These are phyloP conservation scores for Enteromius fasciolatus DNA, from an alignment of 2,797 vertebrate species.

Conservation along the genomic window DNA sequence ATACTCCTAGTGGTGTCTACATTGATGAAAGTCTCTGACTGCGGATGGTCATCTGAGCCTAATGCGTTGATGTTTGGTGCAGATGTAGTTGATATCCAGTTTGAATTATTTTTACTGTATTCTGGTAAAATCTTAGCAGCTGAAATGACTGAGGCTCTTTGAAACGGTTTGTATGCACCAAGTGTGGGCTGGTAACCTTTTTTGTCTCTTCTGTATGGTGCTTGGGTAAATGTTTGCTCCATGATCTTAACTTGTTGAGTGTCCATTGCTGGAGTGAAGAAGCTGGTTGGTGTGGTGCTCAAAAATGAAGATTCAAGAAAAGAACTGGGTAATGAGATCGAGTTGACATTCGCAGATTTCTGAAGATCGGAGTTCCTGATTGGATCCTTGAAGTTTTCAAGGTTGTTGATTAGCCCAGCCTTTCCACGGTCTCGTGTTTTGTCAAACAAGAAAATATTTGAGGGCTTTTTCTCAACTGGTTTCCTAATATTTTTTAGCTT, in stretches of 20 bases:
- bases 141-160: not conserved
- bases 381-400: not conserved
- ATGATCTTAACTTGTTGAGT: conserved; percentile 5
- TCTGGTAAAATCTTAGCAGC: not conserved
- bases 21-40: not conserved
- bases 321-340: not conserved
- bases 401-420: conserved; percentile 14
- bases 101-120: not conserved
- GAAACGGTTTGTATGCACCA: not conserved
- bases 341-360: not conserved
- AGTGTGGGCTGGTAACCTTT: not conserved
- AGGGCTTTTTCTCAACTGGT: conserved; percentile 20
- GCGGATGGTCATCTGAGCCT: not conserved
- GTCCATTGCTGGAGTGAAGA: not conserved
- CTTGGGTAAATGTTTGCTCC: conserved; percentile 25
- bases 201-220: conserved; percentile 27
- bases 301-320: conserved; percentile 12
- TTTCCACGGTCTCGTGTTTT: not conserved
- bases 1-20: not conserved
- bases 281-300: conserved; percentile 1
- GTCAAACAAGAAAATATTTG: conserved; percentile 39
- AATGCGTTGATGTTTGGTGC: conserved; percentile 19
- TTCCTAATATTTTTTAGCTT: conserved; percentile 11
- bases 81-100: not conserved
- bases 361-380: not conserved